phyloP scores from a whole-genome alignment of 1,140 invertebrate species.

The Lutraria rhynchaena region DNA sequence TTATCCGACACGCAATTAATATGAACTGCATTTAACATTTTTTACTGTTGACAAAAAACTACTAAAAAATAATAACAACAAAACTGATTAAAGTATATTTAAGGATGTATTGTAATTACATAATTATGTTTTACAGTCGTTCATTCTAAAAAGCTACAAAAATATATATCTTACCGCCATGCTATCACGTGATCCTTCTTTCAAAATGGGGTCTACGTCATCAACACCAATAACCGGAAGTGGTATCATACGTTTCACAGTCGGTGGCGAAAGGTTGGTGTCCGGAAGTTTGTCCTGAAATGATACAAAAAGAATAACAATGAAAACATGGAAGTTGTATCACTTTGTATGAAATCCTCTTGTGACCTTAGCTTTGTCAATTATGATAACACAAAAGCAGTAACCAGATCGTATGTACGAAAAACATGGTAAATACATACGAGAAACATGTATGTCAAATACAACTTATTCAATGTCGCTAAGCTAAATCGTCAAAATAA shows the following conservation, averaged over 20 bases:
- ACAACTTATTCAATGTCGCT: no score
- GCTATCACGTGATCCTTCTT: conserved; percentile 41
- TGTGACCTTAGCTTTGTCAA: not conserved
- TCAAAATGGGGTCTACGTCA: conserved; percentile 47
- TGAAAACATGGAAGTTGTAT: not conserved
- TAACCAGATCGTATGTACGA: not conserved
- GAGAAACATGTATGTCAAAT: not conserved
- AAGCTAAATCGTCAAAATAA: no score
- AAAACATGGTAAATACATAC: not conserved
- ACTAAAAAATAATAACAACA: no score
- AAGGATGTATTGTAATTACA: no score
- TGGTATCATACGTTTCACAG: conserved; percentile 68
- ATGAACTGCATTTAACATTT: no score
- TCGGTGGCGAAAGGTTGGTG: conserved; percentile 61
- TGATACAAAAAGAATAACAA: not conserved
- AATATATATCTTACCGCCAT: conserved; percentile 29
- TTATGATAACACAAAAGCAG: not conserved
- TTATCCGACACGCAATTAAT: no score
- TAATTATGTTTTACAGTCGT: no score
- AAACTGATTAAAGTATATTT: no score
- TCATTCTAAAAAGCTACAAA: no score
- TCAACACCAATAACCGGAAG: conserved; percentile 59
- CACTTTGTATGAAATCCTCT: not conserved
- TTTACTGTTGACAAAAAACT: no score
- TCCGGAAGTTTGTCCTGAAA: conserved; percentile 63